A percentile compares a stretch with the other conserved stretches of the same genome.
Conservation (phyloP, 92 coral and sea anemone genomes). For the Meandrina meandrites region DNA sequence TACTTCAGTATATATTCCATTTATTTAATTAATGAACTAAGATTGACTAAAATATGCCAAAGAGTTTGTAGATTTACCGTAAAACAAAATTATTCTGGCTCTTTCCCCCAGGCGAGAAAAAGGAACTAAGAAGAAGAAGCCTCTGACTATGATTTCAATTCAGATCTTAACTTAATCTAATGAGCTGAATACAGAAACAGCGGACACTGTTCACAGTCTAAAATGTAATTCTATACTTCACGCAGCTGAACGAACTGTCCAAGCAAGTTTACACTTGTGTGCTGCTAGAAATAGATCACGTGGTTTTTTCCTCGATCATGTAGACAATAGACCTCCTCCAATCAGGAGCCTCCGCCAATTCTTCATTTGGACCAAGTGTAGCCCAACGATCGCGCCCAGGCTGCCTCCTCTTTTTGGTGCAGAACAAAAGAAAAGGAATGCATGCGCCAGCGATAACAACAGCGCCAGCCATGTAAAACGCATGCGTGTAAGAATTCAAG, state of each 20-base stretch:
- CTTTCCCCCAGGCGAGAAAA: no score
- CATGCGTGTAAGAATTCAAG: constrained; percentile 29
- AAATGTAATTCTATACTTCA: not conserved
- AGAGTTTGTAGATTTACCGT: no score
- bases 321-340: not conserved
- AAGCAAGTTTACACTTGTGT: not conserved
- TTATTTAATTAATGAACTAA: no score
- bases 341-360: not conserved
- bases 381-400: not conserved
- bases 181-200: not conserved
- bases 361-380: not conserved
- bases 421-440: constrained; percentile 30
- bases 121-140: no score
- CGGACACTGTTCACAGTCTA: not conserved
- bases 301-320: constrained; percentile 1
- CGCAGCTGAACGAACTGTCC: not conserved
- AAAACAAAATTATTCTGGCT: no score
- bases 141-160: no score
- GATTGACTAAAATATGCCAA: no score
- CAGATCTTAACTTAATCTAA: no score
- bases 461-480: constrained; percentile 46
- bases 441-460: constrained; percentile 34
- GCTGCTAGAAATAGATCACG: not conserved
- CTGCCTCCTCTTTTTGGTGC: not conserved
- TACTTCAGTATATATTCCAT: no score